Base-by-base conservation (phyloP, 2,888 invertebrate species). In the Rutpela maculata region DNA sequence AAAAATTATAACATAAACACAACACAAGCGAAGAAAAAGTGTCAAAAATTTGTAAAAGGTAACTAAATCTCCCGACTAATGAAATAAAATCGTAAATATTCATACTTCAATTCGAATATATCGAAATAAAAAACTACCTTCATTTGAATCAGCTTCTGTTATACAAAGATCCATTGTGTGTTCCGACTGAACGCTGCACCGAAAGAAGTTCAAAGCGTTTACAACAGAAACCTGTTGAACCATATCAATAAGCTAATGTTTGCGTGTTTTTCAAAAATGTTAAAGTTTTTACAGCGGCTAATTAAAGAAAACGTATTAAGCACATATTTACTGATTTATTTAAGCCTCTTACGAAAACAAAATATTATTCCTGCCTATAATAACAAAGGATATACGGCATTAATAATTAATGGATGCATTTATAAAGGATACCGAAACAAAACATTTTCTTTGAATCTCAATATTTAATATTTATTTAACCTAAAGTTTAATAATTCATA, bases 341-440 rank as follows among this genome's bases (percentile, higher is more conserved):
- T 67, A 76, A 73, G 57, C 56, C 35, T 26, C n/a, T 68, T 65
- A 67, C 73, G 73, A 68, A 67, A 73, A 60, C 60, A 70, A 70
- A 73, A 76, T 68, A 73, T 72, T 76, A 76, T 69, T 68, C 50
- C 56, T 68, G 50, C 71, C 62, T 71, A 59, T 60, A 70, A 76
- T 63, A 72, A 76, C 35, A 31, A 57, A 65, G 63, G 67, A 57
- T 59, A 35, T 38, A 17, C 43, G 22, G 31, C 26, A 60, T 18
- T 59, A 43, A 60, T 70, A 62, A 70, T 70, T 70, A 60, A 70
- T 38, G 15, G 12, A 10, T 38, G 38, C 60, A 15, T 12, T 50
- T 60, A 35, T 19, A 70, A 60, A 70, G 26, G 59, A 38, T 18
- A 43, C 60, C 70, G 70, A 70, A 50, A 2, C 9, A 70, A 18